These are phyloP conservation scores for Cephus pulcher DNA, from an alignment of 2,888 invertebrate genomes.

Conservation along the genomic window DNA sequence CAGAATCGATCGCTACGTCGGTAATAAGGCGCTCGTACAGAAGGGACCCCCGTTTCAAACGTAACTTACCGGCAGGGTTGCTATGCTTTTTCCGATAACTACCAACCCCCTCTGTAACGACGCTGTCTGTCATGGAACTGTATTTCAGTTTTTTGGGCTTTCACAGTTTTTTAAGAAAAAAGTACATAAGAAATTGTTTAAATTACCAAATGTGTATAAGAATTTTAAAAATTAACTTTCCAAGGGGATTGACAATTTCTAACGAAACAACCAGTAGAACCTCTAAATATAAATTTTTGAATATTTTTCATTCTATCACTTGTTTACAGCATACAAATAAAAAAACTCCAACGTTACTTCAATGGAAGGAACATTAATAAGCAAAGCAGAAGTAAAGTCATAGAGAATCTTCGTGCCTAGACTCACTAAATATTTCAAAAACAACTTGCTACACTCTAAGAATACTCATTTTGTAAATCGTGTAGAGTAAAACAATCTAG, in stretches of 20 bases:
- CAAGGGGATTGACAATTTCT: neutral
- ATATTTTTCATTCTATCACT: neutral
- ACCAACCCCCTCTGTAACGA: constrained; percentile 22
- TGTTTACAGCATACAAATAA: no score
- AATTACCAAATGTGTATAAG: neutral
- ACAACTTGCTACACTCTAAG: neutral
- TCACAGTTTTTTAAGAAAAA: neutral
- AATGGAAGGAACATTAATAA: neutral
- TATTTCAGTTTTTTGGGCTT: neutral
- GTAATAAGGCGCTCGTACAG: constrained; percentile 51
- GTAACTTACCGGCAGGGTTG: constrained; percentile 54
- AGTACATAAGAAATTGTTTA: neutral
- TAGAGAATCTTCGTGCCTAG: neutral
- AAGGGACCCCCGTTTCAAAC: constrained; percentile 24
- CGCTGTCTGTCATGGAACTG: constrained; percentile 8
- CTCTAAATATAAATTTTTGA: neutral
- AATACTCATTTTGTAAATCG: neutral
- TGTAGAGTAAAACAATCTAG: neutral
- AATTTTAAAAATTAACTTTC: neutral
- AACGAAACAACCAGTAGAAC: neutral
- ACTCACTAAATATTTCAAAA: neutral
- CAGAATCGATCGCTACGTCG: constrained; percentile 54
- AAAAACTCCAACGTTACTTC: neutral
- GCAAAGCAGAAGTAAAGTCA: neutral
- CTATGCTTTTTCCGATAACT: constrained; percentile 16